These are phyloP conservation scores for Galaxias olidus DNA, from an alignment of 2,797 vertebrate species.

Conservation along the genomic window DNA sequence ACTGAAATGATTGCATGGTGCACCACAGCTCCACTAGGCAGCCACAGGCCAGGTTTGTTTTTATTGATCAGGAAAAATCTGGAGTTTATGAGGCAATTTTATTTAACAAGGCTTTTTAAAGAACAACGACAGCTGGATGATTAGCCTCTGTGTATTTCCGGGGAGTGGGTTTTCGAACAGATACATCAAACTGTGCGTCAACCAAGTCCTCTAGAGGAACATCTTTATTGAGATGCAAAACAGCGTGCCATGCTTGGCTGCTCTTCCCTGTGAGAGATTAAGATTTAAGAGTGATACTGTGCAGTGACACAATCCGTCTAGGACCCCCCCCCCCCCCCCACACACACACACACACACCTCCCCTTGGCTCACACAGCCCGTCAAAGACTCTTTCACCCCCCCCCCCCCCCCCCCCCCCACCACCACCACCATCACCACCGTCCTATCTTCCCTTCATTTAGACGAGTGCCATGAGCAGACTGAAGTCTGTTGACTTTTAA, in stretches of 20 bases:
- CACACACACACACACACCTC: conserved; percentile 55
- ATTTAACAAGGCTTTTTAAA: conserved; percentile 36
- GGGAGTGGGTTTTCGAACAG: conserved; percentile 31
- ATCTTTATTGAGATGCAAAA: conserved; percentile 69
- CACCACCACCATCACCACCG: conserved; percentile 5
- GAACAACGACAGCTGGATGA: conserved; percentile 51
- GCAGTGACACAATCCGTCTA: conserved; percentile 57
- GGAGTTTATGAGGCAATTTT: conserved; percentile 35
- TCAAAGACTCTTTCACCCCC: conserved; percentile 37
- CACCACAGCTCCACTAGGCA: conserved; percentile 29
- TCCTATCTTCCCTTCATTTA: conserved; percentile 36
- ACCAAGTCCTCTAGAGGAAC: conserved; percentile 40
- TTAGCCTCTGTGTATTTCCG: conserved; percentile 33
- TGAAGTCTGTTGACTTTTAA: conserved; percentile 44
- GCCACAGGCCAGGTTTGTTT: conserved; percentile 9
- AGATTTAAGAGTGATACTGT: conserved; percentile 66
- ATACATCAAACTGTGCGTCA: conserved; percentile 54
- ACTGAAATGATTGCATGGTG: conserved; percentile 37
- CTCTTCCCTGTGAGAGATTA: conserved; percentile 66
- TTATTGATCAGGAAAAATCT: conserved; percentile 39
- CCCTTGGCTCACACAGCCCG: conserved; percentile 29
- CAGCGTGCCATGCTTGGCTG: conserved; percentile 61
- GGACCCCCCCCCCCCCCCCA: conserved; percentile 42
- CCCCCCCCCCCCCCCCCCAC: conserved; percentile 8
- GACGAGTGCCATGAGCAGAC: conserved; percentile 19